Conservation (phyloP, 2,888 invertebrate species). For the Cryptocheilus praepositus region DNA sequence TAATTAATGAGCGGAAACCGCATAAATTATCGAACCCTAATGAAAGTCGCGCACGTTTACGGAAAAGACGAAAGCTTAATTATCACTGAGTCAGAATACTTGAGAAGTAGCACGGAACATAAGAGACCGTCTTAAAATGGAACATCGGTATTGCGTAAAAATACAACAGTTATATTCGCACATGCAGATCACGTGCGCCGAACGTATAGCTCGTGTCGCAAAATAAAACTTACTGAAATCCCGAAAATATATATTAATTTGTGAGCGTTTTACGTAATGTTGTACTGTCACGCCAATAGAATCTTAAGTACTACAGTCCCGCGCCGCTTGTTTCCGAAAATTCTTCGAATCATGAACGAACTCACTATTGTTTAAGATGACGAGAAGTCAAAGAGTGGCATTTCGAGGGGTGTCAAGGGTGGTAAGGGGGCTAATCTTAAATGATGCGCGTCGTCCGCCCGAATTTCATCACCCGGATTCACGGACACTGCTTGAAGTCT, state of each 20-base stretch:
- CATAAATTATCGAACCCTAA: too few relatives aligned
- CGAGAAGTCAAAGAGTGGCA: slow-evolving; percentile 79
- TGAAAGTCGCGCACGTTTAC: too few relatives aligned
- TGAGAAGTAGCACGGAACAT: background rate
- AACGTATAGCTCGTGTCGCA: too few relatives aligned
- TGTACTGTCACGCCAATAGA: background rate
- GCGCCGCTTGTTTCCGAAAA: background rate
- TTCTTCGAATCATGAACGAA: background rate
- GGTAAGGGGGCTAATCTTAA: slow-evolving; percentile 72
- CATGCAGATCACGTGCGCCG: too few relatives aligned
- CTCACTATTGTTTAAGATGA: slow-evolving; percentile 37
- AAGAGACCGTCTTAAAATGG: background rate
- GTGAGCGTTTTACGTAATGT: background rate
- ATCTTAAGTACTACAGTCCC: slow-evolving; percentile 12
- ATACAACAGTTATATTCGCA: too few relatives aligned
- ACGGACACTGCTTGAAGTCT: slow-evolving; percentile 72
- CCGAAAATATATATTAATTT: too few relatives aligned
- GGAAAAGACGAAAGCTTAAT: too few relatives aligned
- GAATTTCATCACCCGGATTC: slow-evolving; percentile 56
- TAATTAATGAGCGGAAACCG: too few relatives aligned
- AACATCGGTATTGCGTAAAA: too few relatives aligned
- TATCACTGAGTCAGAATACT: too few relatives aligned
- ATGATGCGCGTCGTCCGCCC: slow-evolving; percentile 61
- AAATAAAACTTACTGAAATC: too few relatives aligned
- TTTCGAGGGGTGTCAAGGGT: slow-evolving; percentile 79